Evolutionary conservation across 37 sponge, comb jelly and placozoan species (phyloP), one percentile per base, ranked within the genome.

Genomic region (Ephydatia muelleri): DNA sequence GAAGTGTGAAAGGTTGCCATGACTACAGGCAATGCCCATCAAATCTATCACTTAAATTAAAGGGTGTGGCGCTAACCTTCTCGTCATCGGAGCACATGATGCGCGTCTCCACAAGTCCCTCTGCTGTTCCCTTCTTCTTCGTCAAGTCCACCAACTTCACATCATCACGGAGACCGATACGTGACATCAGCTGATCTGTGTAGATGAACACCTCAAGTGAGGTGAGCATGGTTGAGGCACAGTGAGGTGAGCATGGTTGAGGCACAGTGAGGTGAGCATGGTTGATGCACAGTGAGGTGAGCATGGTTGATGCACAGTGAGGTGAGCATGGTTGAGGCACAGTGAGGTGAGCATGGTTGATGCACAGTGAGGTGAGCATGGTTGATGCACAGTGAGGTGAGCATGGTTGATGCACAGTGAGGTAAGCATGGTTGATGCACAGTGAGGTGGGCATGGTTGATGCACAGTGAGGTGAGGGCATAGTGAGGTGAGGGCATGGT

Each of bases 21-120:
- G 25, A 70, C 25, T 30, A 19, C 25, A 9, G n/a, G 9, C 9
- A 11, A 27, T 70, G 30, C 71, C 25, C 71, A 70, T 11, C 71
- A 19, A 70, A 9, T 19, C n/a, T n/a, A n/a, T n/a, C n/a, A n/a
- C n/a, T n/a, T n/a, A n/a, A n/a, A n/a, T n/a, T n/a, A 43, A 43
- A 8, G 47, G 4, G 47, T 43, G 4, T 11, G 47, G 47, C 8
- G 4, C 4, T 43, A 4, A 91, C 97, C 88, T 95, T 98, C 29
- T 95, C 95, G 32, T 92, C 96, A 65, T 75, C 75, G 14, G 87
- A 84, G 74, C 98, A 98, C 27, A 82, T 93, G 85, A 99, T 86
- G 64, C 85, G 92, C 0, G 94, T 83, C 75, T 99, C 99, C 23
- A 86, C 86, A 6, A 99, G 90, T 0, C 86, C 87, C 76, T 90